Conservation (phyloP, 2,797 vertebrate genomes). For the Melanotaenia boesemani region DNA sequence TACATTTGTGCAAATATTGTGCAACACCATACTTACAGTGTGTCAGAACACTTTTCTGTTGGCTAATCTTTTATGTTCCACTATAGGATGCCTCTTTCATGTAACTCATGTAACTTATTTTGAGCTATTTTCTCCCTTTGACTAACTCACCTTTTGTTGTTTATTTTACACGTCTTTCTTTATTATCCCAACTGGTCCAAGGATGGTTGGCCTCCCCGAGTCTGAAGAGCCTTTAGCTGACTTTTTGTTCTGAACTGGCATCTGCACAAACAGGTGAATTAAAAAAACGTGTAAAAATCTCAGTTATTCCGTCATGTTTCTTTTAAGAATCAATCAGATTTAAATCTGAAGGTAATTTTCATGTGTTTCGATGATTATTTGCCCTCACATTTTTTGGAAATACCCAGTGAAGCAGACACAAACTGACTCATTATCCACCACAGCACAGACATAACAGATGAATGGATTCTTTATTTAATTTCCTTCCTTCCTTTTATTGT, state of each 20-base stretch:
- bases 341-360: neutral
- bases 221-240: neutral
- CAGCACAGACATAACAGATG: constrained; percentile 49
- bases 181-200: neutral
- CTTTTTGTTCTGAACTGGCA: neutral
- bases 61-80: neutral
- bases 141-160: neutral
- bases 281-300: neutral
- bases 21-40: no score
- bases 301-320: neutral
- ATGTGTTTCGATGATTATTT: neutral
- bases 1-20: no score
- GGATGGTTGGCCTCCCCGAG: neutral
- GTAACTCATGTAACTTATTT: neutral
- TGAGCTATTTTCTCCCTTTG: neutral
- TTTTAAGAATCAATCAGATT: neutral
- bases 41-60: neutral
- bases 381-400: constrained; percentile 61
- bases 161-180: neutral
- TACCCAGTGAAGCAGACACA: constrained; percentile 68
- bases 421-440: constrained; percentile 65
- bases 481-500: constrained; percentile 67
- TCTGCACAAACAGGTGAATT: neutral
- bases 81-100: neutral
- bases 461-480: constrained; percentile 37